These are phyloP conservation scores for Bombus picipes DNA, from an alignment of 1,140 invertebrate species.

Conservation along the genomic window DNA sequence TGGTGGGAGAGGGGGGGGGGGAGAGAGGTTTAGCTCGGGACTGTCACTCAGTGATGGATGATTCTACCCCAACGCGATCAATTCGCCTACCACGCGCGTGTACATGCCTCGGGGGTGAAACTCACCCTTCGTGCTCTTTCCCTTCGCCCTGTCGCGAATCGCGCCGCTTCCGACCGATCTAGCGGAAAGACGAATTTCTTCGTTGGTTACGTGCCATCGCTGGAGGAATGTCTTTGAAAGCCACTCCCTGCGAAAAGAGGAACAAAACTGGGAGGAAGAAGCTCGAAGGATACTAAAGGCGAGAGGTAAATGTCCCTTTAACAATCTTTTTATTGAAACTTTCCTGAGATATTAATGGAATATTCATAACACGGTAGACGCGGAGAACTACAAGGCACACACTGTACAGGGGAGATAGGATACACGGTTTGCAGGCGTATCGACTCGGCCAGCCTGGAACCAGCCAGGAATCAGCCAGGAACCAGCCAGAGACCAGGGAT, in stretches of 20 bases:
- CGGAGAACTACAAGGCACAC: constrained; percentile 1
- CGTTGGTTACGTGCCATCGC: not conserved
- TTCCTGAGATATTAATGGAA: not conserved
- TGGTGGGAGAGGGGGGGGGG: not conserved
- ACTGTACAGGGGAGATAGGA: not conserved
- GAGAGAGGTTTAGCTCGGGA: constrained; percentile 71
- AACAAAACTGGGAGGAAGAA: not conserved
- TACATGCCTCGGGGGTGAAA: constrained; percentile 67
- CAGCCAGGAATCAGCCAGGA: not conserved
- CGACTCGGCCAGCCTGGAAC: not conserved
- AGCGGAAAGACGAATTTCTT: constrained; percentile 63
- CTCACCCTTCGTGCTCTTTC: constrained; percentile 44
- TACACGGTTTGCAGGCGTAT: not conserved
- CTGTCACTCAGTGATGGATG: constrained; percentile 82
- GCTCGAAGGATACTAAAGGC: too few species aligned
- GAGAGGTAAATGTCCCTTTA: not conserved
- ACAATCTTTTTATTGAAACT: not conserved
- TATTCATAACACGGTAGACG: not conserved
- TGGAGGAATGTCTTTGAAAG: not conserved
- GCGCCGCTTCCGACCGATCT: constrained; percentile 57
- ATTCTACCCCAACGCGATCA: constrained; percentile 81
- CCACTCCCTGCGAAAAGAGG: not conserved
- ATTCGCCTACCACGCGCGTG: constrained; percentile 75
- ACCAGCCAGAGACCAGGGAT: not conserved
- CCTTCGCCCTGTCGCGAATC: constrained; percentile 43